A percentile compares a stretch with the other conserved stretches of the same genome.
Conservation (phyloP, 1,140 invertebrate species). For the Bursaphelenchus mucronatus region DNA sequence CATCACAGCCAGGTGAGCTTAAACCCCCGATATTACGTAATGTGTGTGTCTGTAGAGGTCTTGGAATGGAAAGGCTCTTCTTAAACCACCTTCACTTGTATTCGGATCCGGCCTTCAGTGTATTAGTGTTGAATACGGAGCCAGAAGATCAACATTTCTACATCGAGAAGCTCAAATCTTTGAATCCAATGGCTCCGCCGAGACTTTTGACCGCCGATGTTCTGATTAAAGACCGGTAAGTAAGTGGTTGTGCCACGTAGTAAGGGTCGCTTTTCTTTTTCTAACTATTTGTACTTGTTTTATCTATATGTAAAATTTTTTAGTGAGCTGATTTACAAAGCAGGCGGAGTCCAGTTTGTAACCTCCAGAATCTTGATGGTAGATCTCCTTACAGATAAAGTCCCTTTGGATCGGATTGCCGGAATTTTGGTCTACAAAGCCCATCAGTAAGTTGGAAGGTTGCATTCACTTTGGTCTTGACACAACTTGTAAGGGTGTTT, state of each 20-base stretch:
- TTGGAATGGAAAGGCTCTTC: slow-evolving; percentile 53
- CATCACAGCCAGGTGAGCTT: slow-evolving; percentile 41
- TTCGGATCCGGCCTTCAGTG: slow-evolving; percentile 42
- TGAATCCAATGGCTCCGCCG: slow-evolving; percentile 42
- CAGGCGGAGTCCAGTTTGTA: slow-evolving; percentile 86
- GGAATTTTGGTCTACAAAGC: slow-evolving; percentile 83
- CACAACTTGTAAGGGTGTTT: slow-evolving; percentile 10
- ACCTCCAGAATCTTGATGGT: slow-evolving; percentile 87
- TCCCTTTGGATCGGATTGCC: slow-evolving; percentile 80
- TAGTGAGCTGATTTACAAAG: slow-evolving; percentile 70
- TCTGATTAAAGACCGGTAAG: slow-evolving; percentile 44
- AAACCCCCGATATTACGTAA: background rate
- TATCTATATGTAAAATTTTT: slow-evolving; percentile 4
- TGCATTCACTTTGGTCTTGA: slow-evolving; percentile 24
- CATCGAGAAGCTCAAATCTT: slow-evolving; percentile 38
- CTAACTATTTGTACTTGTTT: slow-evolving; percentile 9
- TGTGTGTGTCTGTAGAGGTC: slow-evolving; percentile 38
- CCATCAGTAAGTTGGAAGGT: slow-evolving; percentile 67
- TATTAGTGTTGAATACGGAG: slow-evolving; percentile 52
- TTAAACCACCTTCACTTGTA: slow-evolving; percentile 54
- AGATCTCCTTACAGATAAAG: slow-evolving; percentile 83
- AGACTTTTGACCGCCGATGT: slow-evolving; percentile 47
- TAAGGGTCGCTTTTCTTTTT: background rate
- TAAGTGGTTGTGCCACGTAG: background rate
- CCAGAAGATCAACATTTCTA: slow-evolving; percentile 54